A percentile compares a stretch with the other conserved stretches of the same genome.
Conservation (phyloP, 2,797 vertebrate genomes). For the Argya squamiceps region DNA sequence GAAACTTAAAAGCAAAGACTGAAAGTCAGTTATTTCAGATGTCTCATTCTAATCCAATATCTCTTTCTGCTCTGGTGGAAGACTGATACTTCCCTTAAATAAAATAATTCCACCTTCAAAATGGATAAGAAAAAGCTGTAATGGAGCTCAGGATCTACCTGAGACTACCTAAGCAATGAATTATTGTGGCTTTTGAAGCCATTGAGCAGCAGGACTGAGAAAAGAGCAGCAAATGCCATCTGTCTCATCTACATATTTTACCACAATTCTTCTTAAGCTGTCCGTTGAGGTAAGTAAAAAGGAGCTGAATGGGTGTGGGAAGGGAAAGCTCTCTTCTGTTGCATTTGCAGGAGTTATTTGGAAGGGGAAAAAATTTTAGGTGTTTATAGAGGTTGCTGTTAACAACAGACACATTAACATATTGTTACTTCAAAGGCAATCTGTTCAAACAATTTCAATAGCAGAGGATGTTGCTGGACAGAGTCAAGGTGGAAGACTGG, state of each 20-base stretch:
- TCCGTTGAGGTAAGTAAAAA: background rate
- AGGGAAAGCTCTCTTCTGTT: background rate
- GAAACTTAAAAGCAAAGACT: background rate
- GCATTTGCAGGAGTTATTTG: background rate
- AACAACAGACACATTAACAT: background rate
- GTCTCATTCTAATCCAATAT: background rate
- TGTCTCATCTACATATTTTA: constrained; percentile 15
- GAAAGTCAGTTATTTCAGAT: background rate
- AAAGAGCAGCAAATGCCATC: constrained; percentile 48
- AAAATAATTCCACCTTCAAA: background rate
- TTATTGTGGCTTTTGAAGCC: background rate
- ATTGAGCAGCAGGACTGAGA: constrained; percentile 6
- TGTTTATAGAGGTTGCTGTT: background rate
- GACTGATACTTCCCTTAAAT: background rate
- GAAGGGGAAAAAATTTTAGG: background rate
- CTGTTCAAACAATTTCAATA: background rate
- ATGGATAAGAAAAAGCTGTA: background rate
- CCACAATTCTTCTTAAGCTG: background rate
- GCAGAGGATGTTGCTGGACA: background rate
- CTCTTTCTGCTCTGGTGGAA: background rate
- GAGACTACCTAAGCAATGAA: background rate
- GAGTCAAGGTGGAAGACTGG: background rate
- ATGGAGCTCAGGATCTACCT: background rate
- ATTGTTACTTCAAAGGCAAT: background rate
- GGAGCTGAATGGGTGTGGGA: background rate